Evolutionary conservation across 2,113 vertebrate species (phyloP).

Genomic region (Platysteira castanea): DNA sequence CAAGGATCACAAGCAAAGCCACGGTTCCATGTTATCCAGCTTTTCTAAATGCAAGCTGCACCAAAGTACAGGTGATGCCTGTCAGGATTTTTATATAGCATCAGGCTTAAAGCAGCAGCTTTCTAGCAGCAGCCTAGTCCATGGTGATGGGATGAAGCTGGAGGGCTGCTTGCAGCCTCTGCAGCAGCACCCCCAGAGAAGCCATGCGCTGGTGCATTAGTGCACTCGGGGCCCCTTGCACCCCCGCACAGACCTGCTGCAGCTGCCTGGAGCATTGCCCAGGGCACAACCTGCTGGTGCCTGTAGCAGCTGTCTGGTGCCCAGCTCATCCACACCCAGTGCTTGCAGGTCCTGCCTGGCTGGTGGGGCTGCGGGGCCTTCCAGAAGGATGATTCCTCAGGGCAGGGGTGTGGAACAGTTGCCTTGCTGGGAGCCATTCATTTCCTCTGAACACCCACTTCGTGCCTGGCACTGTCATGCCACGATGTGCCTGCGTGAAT

Average conservation of each 20-base stretch:
- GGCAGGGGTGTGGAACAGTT: not conserved
- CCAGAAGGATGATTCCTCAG: not conserved
- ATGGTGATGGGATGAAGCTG: not conserved
- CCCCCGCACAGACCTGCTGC: rapidly evolving
- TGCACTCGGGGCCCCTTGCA: too few relatives aligned
- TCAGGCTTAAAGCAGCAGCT: not conserved
- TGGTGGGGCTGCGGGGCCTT: not conserved
- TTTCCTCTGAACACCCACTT: not conserved
- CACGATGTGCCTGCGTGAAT: rapidly evolving
- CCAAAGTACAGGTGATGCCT: not conserved
- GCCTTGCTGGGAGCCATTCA: not conserved
- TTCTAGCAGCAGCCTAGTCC: rapidly evolving
- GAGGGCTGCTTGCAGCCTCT: rapidly evolving
- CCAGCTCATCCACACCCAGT: not conserved
- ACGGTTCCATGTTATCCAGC: rapidly evolving
- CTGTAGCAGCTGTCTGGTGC: not conserved
- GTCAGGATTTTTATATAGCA: rapidly evolving
- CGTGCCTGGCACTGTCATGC: not conserved
- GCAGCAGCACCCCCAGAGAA: rapidly evolving
- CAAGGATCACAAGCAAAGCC: not conserved
- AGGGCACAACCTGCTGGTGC: not conserved
- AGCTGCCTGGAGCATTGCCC: rapidly evolving
- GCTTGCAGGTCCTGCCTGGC: rapidly evolving
- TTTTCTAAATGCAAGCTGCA: not conserved
- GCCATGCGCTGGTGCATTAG: rapidly evolving